phyloP scores from a whole-genome alignment of 2,797 vertebrate genomes.

The Cuculus canorus region DNA sequence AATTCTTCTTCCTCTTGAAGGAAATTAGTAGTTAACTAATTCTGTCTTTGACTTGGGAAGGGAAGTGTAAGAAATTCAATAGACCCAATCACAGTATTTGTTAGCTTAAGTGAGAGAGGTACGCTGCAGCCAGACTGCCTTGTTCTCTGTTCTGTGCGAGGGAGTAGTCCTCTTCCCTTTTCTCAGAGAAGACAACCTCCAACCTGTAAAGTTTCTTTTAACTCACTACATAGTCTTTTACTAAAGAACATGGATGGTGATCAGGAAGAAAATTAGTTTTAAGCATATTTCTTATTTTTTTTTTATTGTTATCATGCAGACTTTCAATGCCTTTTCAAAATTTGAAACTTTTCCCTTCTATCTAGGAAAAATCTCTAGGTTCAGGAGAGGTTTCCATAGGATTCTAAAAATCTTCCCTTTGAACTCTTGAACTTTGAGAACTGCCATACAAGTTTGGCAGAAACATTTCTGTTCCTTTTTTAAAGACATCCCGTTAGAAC shows the following conservation, averaged over 20 bases:
- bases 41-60: not conserved
- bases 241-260: not conserved
- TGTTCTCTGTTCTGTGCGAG: fast-evolving
- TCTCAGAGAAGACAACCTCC: not conserved
- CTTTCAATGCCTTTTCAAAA: not conserved
- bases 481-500: not conserved
- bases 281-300: fast-evolving
- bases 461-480: not conserved
- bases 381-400: not conserved
- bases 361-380: not conserved
- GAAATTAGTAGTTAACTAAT: not conserved
- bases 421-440: not conserved
- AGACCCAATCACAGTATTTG: fast-evolving
- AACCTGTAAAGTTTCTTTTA: not conserved
- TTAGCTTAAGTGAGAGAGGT: not conserved
- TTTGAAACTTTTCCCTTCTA: not conserved
- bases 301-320: fast-evolving
- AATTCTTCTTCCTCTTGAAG: not conserved
- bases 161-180: not conserved
- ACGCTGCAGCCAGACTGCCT: not conserved
- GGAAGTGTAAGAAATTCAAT: not conserved
- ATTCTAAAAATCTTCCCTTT: not conserved
- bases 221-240: not conserved
- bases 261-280: not conserved
- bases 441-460: not conserved